phyloP scores from a whole-genome alignment of 2,888 invertebrate species.

The Microctonus brassicae region DNA sequence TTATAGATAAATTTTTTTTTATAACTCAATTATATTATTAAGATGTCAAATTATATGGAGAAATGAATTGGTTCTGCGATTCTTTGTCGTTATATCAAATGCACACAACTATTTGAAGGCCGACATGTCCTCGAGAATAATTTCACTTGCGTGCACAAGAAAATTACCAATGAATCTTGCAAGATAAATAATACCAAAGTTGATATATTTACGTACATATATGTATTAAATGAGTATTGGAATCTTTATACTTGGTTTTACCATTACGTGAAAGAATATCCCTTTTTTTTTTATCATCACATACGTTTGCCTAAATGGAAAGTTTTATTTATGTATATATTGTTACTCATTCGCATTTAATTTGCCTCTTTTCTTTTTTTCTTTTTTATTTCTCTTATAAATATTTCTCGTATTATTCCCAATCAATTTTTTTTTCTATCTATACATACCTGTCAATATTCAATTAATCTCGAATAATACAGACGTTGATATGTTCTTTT shows the following conservation, averaged over 20 bases:
- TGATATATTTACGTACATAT: not conserved
- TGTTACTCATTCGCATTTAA: not conserved
- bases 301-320: not conserved
- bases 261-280: not conserved
- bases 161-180: slow-evolving; percentile 7
- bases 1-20: no score
- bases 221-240: not conserved
- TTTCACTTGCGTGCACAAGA: not conserved
- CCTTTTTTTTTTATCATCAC: slow-evolving; percentile 4
- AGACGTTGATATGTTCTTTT: no score
- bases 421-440: not conserved
- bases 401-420: no score
- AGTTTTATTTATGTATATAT: not conserved
- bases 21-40: no score
- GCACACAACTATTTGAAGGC: not conserved
- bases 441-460: no score
- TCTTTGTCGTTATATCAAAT: not conserved
- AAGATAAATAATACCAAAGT: not conserved
- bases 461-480: no score
- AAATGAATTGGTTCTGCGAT: not conserved
- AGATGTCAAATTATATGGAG: no score
- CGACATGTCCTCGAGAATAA: not conserved
- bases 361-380: no score
- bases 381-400: not conserved
- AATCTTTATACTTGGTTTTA: not conserved